phyloP scores from a whole-genome alignment of 2,797 vertebrate genomes.

The Anniella stebbinsi region DNA sequence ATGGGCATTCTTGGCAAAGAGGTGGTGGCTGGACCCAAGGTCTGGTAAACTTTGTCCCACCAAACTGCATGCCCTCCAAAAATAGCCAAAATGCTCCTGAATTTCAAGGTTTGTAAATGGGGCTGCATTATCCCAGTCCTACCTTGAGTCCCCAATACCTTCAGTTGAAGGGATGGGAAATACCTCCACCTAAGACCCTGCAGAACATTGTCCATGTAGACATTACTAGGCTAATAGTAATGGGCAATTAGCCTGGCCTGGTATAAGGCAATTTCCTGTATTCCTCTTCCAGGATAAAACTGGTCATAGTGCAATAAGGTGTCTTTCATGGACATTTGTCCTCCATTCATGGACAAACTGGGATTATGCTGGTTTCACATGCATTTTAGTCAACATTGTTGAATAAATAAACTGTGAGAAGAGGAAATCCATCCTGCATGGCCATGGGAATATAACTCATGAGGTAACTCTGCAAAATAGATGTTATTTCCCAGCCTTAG shows the following conservation, averaged over 20 bases:
- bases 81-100: background rate
- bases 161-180: too few species aligned
- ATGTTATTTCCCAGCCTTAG: background rate
- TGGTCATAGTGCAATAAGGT: too few species aligned
- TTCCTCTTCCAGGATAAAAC: background rate
- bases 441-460: background rate
- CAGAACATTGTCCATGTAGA: background rate
- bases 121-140: too few species aligned
- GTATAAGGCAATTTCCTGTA: too few species aligned
- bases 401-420: background rate
- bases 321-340: too few species aligned
- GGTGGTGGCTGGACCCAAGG: background rate
- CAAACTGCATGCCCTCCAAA: background rate
- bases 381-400: background rate
- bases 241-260: background rate
- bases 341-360: too few species aligned
- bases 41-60: background rate
- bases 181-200: too few species aligned
- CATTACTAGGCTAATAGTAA: background rate
- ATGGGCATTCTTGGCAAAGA: background rate
- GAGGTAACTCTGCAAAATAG: background rate
- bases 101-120: background rate
- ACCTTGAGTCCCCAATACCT: too few species aligned
- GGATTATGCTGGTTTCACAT: background rate
- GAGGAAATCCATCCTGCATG: background rate